These are phyloP conservation scores for Liopterus haemorrhoidalis DNA, from an alignment of 2,888 invertebrate species.

Conservation along the genomic window DNA sequence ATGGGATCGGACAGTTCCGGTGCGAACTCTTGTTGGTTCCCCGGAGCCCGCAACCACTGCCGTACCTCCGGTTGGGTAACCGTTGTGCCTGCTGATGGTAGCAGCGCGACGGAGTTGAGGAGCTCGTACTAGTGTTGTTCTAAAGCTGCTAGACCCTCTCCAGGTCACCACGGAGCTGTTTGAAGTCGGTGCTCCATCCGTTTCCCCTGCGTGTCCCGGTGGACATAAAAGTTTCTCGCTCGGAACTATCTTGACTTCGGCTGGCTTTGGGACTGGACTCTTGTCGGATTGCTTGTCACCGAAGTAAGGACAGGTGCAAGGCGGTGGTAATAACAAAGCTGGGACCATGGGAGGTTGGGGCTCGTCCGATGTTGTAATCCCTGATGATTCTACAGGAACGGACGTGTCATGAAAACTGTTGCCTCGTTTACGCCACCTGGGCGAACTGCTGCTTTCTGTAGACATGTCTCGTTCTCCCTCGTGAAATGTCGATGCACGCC, in stretches of 20 bases:
- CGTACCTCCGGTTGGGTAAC: conserved; percentile 35
- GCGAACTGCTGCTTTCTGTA: conserved; percentile 43
- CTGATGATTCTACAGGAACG: conserved; percentile 21
- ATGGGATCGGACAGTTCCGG: conserved; percentile 57
- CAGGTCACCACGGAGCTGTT: conserved; percentile 60
- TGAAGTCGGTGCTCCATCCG: conserved; percentile 18
- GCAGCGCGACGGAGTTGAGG: conserved; percentile 55
- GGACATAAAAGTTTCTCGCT: conserved; percentile 29
- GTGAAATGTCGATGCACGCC: conserved; percentile 50
- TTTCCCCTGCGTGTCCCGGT: conserved; percentile 4
- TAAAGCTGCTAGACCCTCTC: conserved; percentile 66
- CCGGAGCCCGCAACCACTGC: conserved; percentile 33
- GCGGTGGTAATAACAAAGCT: conserved; percentile 59
- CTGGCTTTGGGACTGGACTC: conserved; percentile 44
- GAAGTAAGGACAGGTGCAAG: conserved; percentile 77
- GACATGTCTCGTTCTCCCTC: conserved; percentile 42
- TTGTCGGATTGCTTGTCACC: conserved; percentile 59
- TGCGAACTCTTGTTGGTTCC: not conserved
- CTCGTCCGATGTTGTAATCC: conserved; percentile 26
- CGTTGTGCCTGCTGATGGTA: conserved; percentile 51
- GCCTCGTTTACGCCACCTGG: conserved; percentile 44
- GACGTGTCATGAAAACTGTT: conserved; percentile 48
- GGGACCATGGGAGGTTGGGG: too few relatives aligned
- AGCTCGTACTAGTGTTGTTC: conserved; percentile 53
- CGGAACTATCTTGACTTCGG: conserved; percentile 52